Evolutionary conservation across 2,113 vertebrate species (phyloP).

Genomic region (Zapornia atra): DNA sequence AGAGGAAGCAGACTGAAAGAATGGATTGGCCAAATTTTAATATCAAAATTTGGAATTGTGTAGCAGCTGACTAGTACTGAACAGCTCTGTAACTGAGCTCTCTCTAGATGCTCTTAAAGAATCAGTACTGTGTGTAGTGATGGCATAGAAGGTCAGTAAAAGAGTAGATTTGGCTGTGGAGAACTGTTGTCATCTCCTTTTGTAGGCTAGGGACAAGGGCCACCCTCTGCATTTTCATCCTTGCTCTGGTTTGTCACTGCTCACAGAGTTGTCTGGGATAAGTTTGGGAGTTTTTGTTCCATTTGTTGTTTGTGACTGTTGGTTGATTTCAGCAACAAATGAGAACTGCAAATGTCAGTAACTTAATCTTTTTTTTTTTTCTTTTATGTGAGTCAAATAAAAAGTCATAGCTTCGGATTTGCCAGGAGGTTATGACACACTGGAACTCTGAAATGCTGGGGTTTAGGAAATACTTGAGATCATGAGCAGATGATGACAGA

Average conservation of each 20-base stretch:
- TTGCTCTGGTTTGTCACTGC: background rate
- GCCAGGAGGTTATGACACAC: background rate
- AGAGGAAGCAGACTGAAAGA: background rate
- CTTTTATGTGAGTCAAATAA: background rate
- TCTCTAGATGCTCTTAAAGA: background rate
- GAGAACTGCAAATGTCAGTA: background rate
- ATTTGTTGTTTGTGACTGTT: background rate
- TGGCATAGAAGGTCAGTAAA: background rate
- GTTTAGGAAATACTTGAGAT: background rate
- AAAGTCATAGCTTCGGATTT: background rate
- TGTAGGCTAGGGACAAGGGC: background rate
- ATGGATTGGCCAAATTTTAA: background rate
- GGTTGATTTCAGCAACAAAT: background rate
- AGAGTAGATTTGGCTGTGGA: background rate
- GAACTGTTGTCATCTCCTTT: background rate
- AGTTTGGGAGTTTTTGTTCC: background rate
- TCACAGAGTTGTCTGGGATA: background rate
- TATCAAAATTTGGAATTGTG: background rate
- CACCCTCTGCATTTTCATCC: background rate
- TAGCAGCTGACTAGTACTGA: background rate
- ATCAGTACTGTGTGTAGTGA: background rate
- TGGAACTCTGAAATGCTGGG: background rate
- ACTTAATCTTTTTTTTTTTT: background rate
- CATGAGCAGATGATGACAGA: background rate
- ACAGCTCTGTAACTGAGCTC: background rate